Evolutionary conservation across 2,113 vertebrate genomes (phyloP).

Genomic region (Cyanoderma ruficeps): DNA sequence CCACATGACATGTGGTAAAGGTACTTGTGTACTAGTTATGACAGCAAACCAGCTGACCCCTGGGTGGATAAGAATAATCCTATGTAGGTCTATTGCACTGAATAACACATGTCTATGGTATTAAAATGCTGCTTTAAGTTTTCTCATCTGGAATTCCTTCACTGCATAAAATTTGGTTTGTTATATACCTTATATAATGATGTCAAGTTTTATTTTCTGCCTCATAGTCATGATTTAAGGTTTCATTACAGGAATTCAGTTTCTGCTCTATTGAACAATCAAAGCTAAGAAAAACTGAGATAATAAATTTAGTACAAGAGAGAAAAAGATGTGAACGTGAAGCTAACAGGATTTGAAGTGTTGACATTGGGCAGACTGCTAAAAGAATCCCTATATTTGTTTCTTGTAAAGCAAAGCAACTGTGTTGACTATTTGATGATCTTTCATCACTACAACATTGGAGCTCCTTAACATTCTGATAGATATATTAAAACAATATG

Average conservation of each 20-base stretch:
- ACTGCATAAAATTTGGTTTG: background rate
- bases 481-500: background rate
- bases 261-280: constrained; percentile 21
- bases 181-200: background rate
- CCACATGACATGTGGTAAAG: background rate
- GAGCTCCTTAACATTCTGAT: background rate
- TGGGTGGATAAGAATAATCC: background rate
- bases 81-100: background rate
- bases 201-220: constrained; percentile 38
- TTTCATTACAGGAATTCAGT: constrained; percentile 2
- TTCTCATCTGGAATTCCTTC: background rate
- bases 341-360: background rate
- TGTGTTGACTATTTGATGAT: background rate
- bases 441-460: background rate
- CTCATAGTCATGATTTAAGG: constrained; percentile 10
- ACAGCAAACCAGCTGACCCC: background rate
- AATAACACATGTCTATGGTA: background rate
- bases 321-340: background rate
- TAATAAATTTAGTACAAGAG: background rate
- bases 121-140: background rate
- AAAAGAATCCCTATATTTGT: background rate
- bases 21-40: background rate
- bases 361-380: background rate
- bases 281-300: background rate
- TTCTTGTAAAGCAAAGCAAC: background rate